These are phyloP conservation scores for Pangasius krempfi DNA, from an alignment of 2,797 vertebrate species.

Conservation along the genomic window DNA sequence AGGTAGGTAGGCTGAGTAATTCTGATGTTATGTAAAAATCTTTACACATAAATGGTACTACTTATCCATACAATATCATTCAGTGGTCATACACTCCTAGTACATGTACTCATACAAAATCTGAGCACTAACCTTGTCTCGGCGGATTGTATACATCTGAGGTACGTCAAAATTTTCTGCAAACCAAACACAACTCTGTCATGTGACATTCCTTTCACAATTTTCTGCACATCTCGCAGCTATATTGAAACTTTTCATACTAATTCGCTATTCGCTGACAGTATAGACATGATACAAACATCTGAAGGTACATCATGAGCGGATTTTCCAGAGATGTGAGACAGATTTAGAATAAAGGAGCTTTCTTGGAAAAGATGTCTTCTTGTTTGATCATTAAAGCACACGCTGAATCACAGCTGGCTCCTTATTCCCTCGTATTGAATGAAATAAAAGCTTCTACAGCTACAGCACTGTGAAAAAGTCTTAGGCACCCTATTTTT, in stretches of 20 bases:
- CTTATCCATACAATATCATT: neutral
- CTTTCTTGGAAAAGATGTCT: neutral
- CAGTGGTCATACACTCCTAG: too few species aligned
- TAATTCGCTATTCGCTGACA: neutral
- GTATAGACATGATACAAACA: neutral
- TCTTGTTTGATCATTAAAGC: neutral
- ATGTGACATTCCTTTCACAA: too few species aligned
- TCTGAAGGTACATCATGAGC: neutral
- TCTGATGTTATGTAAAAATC: neutral
- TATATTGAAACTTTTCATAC: neutral
- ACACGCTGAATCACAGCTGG: constrained; percentile 10
- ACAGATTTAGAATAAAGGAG: neutral
- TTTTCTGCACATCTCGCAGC: neutral
- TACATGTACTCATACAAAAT: neutral
- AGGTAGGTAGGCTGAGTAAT: neutral
- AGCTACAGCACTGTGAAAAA: neutral
- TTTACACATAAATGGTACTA: neutral
- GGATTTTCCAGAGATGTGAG: neutral
- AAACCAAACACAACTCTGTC: too few species aligned
- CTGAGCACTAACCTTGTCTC: neutral
- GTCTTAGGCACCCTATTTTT: too few species aligned
- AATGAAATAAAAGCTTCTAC: neutral
- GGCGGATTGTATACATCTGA: neutral
- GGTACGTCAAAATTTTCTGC: neutral
- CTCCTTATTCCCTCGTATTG: neutral